Percentiles rank a stretch among this genome's conserved stretches.
Conservation (phyloP, 2,113 vertebrate species). For the Oreotrochilus melanogaster region DNA sequence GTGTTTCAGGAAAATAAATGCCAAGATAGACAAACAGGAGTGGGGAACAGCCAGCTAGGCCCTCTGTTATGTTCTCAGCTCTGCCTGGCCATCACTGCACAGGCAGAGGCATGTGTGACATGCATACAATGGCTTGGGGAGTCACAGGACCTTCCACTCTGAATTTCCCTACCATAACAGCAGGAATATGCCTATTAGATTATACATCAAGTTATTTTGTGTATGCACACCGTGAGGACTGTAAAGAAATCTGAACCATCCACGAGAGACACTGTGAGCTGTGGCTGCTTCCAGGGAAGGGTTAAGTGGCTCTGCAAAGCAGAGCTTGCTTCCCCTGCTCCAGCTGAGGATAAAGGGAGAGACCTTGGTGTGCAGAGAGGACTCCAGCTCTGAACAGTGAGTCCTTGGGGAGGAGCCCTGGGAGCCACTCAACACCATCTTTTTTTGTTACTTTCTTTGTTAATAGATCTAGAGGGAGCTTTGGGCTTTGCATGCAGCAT, state of each 20-base stretch:
- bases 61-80: background rate
- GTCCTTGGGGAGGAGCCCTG: conserved; percentile 13
- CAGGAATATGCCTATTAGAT: background rate
- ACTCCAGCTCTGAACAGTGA: background rate
- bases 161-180: background rate
- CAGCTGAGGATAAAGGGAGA: background rate
- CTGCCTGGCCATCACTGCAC: background rate
- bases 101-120: background rate
- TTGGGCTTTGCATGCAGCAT: background rate
- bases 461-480: conserved; percentile 25
- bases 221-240: background rate
- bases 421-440: background rate
- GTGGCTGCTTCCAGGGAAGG: background rate
- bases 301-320: background rate
- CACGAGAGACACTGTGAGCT: background rate
- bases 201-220: background rate
- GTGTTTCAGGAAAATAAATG: background rate
- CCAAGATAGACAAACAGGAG: background rate
- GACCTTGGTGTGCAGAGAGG: background rate
- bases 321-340: background rate
- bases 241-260: background rate
- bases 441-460: conserved; percentile 36
- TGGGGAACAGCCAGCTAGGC: background rate
- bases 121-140: background rate
- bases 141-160: background rate